A percentile compares a stretch with the other conserved stretches of the same genome.
phyloP scores from a whole-genome alignment of 2,888 invertebrate species.

The Ophonus ardosiacus region DNA sequence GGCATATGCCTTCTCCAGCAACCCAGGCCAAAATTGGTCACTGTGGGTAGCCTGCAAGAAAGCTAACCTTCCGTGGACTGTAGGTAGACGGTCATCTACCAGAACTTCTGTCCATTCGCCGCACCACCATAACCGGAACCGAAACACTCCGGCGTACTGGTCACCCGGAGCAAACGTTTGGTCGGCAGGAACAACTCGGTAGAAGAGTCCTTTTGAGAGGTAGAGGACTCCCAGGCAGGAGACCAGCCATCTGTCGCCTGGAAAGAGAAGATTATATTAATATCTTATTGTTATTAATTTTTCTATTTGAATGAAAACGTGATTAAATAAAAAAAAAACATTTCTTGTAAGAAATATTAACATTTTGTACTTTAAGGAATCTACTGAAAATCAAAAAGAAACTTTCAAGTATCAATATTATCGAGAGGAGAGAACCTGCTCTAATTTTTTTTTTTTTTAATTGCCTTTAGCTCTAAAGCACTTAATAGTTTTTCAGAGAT shows the following conservation, averaged over 20 bases:
- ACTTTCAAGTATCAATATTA: too few relatives aligned
- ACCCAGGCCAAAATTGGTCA: conserved; percentile 92
- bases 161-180: conserved; percentile 85
- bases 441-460: too few relatives aligned
- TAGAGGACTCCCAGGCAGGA: conserved; percentile 92
- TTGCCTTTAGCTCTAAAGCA: too few relatives aligned
- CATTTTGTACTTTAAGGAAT: too few relatives aligned
- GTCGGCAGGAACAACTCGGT: conserved; percentile 93
- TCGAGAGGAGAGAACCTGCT: too few relatives aligned
- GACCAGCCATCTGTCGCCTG: conserved; percentile 94
- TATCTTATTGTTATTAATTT: not conserved
- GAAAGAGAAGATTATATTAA: conserved; percentile 68
- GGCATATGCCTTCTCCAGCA: conserved; percentile 95
- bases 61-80: conserved; percentile 90
- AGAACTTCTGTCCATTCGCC: conserved; percentile 94
- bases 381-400: too few relatives aligned
- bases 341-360: too few relatives aligned
- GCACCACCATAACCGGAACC: conserved; percentile 96
- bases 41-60: conserved; percentile 90
- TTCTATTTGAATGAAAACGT: too few relatives aligned
- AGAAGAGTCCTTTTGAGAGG: conserved; percentile 91
- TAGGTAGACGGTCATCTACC: conserved; percentile 93
- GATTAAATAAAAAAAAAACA: too few relatives aligned
- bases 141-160: conserved; percentile 88
- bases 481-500: too few relatives aligned